Evolutionary conservation across 2,888 invertebrate species (phyloP), one percentile per base, ranked within the genome.

Genomic region (Polyommatus icarus): DNA sequence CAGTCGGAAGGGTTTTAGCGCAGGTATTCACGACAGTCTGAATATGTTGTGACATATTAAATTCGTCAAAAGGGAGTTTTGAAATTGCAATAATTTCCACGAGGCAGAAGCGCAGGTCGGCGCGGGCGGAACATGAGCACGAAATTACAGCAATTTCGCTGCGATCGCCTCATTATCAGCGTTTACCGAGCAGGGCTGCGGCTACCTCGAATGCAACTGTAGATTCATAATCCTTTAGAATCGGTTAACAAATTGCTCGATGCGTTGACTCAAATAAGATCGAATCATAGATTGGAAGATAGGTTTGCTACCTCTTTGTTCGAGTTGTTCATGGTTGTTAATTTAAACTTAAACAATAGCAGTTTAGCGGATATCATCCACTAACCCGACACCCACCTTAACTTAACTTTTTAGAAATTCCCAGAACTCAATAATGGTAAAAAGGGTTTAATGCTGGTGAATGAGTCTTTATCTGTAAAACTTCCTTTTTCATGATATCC

Each of bases 141-240:
- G 78, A 81, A 81, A 83, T 81, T 81, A 79, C 81, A 40, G 82
- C 80, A 80, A 81, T 82, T 80, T 79, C 29, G 79, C 79, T 78
- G 79, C 80, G 80, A 82, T 81, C 81, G 79, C 76, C 79, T 80
- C 79, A 81, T 81, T 82, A 81, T 81, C 81, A 80, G 80, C 80
- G 78, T 81, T 81, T 81, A 82, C 80, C 81, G 76, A 32, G 75
- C 75, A 29, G 54, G 73, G 78, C 76, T 81, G 81, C 79, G 80
- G 61, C 80, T 79, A 78, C 80, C 79, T 79, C 78, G 79, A 80
- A 78, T 79, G 79, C 79, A 76, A 79, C 77, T 76, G 20, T 76
- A 50, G 29, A 10, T 59, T 59, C 50, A 54, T 18, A 77, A 18
- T 57, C 32, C n/a, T 15, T 8, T 15, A 40, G 15, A 6, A 7